Conservation (phyloP, 2,888 invertebrate genomes). For the Cantharis flavilabris region DNA sequence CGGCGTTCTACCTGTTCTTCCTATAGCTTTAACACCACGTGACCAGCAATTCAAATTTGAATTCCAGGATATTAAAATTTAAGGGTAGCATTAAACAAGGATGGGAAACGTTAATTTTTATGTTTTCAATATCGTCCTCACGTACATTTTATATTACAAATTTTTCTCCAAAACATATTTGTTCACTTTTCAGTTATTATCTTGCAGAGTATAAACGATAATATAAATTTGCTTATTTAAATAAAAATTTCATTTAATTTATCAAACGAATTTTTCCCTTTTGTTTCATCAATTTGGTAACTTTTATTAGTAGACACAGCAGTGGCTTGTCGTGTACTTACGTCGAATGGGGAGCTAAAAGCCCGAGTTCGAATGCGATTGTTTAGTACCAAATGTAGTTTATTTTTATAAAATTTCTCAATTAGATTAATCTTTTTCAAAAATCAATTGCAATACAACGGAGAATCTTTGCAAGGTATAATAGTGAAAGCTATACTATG, state of each 20-base stretch:
- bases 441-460: constrained; percentile 4
- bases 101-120: background rate
- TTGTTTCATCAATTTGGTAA: background rate
- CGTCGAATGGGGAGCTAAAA: background rate
- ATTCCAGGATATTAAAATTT: background rate
- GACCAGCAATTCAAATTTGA: background rate
- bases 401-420: background rate
- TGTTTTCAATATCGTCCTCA: background rate
- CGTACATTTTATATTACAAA: background rate
- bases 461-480: constrained; percentile 17
- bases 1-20: background rate
- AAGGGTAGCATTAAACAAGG: background rate
- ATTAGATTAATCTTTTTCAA: background rate
- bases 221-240: background rate
- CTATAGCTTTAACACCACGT: background rate
- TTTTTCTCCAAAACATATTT: background rate
- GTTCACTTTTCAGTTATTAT: background rate
- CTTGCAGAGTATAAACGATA: background rate
- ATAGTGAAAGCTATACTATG: constrained; percentile 35
- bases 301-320: background rate
- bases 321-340: background rate
- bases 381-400: too few relatives aligned
- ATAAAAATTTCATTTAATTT: background rate
- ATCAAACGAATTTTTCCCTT: background rate
- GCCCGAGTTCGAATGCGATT: background rate